Evolutionary conservation across 2,797 vertebrate species (phyloP).

Genomic region (Syncerus caffer): DNA sequence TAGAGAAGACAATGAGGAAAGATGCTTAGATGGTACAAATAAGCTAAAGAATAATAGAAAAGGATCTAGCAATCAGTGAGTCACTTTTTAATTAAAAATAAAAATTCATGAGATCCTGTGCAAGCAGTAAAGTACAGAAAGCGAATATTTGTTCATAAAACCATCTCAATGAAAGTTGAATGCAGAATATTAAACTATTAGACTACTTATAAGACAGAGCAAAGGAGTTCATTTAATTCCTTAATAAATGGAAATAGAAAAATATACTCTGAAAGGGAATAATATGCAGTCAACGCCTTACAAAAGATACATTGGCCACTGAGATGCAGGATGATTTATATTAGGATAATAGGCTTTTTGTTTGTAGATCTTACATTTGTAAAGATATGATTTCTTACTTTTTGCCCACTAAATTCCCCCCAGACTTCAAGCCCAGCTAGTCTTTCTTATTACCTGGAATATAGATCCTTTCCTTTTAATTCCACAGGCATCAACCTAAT

Average conservation of each 20-base stretch:
- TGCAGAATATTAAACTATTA: slow-evolving; percentile 69
- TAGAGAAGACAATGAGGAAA: not conserved
- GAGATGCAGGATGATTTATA: not conserved
- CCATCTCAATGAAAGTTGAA: slow-evolving; percentile 42
- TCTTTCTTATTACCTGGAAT: not conserved
- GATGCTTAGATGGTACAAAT: slow-evolving; percentile 21
- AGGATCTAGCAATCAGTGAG: slow-evolving; percentile 52
- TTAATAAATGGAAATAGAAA: slow-evolving; percentile 51
- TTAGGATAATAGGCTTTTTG: not conserved
- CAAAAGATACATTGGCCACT: not conserved
- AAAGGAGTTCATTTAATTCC: slow-evolving; percentile 56
- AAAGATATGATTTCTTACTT: not conserved
- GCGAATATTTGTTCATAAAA: slow-evolving; percentile 74
- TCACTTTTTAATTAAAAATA: slow-evolving; percentile 74
- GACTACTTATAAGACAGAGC: slow-evolving; percentile 49
- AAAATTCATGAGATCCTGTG: slow-evolving; percentile 71
- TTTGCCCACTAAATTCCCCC: not conserved
- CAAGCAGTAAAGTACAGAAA: slow-evolving; percentile 64
- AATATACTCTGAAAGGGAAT: not conserved
- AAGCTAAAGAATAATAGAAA: slow-evolving; percentile 54
- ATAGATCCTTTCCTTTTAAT: not conserved
- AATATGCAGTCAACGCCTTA: not conserved
- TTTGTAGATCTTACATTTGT: not conserved
- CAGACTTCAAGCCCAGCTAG: not conserved
- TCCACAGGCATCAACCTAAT: not conserved